A percentile compares a stretch with the other conserved stretches of the same genome.
These are phyloP conservation scores for Panonychus citri DNA, from an alignment of 1,140 invertebrate genomes.

Conservation along the genomic window DNA sequence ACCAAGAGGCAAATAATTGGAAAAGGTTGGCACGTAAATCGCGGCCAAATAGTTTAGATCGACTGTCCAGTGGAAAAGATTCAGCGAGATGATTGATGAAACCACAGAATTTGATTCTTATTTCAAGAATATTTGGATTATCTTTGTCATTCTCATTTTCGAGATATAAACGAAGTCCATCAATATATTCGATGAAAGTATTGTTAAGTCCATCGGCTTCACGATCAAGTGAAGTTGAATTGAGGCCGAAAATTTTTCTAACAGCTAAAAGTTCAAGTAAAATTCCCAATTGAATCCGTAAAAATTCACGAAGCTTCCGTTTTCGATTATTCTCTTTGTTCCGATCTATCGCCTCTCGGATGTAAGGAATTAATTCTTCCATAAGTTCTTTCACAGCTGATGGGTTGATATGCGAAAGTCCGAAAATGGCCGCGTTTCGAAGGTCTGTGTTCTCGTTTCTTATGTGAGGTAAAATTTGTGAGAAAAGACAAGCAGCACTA, in stretches of 20 bases:
- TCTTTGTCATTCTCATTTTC: constrained; percentile 71
- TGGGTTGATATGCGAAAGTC: constrained; percentile 57
- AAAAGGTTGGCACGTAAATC: constrained; percentile 68
- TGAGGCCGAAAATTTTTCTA: constrained; percentile 69
- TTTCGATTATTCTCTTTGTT: constrained; percentile 90
- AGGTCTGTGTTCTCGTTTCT: constrained; percentile 78
- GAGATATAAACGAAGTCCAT: constrained; percentile 67
- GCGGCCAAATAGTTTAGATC: constrained; percentile 55
- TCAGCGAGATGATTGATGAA: constrained; percentile 80
- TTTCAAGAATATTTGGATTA: constrained; percentile 34
- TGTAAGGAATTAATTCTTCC: constrained; percentile 71
- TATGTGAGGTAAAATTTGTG: constrained; percentile 57
- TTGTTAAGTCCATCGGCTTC: constrained; percentile 57
- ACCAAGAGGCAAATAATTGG: constrained; percentile 76
- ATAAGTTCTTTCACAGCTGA: constrained; percentile 54
- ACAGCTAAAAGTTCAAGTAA: constrained; percentile 77
- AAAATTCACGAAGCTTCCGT: constrained; percentile 59
- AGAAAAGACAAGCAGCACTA: constrained; percentile 62
- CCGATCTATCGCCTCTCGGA: constrained; percentile 86
- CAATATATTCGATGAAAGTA: constrained; percentile 79
- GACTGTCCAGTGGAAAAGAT: constrained; percentile 68
- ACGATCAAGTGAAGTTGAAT: constrained; percentile 53
- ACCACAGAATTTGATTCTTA: constrained; percentile 79
- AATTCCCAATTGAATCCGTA: constrained; percentile 70
- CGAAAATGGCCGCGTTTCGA: constrained; percentile 69